phyloP scores from a whole-genome alignment of 1,140 invertebrate genomes.

The Brachionus calyciflorus region DNA sequence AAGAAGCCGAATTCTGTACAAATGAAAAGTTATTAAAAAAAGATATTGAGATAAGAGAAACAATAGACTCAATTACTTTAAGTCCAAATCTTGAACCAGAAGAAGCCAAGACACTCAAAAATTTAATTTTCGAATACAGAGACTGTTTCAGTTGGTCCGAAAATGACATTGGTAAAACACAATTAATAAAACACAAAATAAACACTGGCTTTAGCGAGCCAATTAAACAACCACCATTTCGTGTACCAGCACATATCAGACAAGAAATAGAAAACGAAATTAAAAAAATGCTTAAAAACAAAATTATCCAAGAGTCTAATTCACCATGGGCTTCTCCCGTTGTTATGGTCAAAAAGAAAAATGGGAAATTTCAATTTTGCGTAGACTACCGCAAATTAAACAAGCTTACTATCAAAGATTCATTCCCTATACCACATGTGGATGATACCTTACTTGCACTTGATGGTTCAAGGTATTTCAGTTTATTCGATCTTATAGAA shows the following conservation, averaged over 20 bases:
- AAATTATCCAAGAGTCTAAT: conserved; percentile 47
- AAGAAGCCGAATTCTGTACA: no score
- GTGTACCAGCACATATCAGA: not conserved
- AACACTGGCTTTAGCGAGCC: not conserved
- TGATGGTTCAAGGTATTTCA: not conserved
- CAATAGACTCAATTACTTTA: not conserved
- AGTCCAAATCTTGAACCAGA: not conserved
- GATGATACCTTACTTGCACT: not conserved
- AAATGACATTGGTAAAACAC: not conserved
- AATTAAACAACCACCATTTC: not conserved
- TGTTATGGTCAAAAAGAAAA: conserved; percentile 26
- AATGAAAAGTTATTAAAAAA: not conserved
- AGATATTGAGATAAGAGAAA: not conserved
- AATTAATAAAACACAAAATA: not conserved
- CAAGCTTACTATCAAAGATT: conserved; percentile 42
- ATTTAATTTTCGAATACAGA: not conserved
- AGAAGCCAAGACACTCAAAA: not conserved
- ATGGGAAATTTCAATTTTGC: not conserved
- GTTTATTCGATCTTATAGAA: not conserved
- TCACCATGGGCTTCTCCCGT: conserved; percentile 2
- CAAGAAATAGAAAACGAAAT: not conserved
- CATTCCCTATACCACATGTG: conserved; percentile 43
- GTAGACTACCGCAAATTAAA: conserved; percentile 48
- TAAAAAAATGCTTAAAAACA: conserved; percentile 28
- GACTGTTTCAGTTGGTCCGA: not conserved